These are phyloP conservation scores for Sorex maritimensis DNA, from an alignment of 2,797 vertebrate species.

Conservation along the genomic window DNA sequence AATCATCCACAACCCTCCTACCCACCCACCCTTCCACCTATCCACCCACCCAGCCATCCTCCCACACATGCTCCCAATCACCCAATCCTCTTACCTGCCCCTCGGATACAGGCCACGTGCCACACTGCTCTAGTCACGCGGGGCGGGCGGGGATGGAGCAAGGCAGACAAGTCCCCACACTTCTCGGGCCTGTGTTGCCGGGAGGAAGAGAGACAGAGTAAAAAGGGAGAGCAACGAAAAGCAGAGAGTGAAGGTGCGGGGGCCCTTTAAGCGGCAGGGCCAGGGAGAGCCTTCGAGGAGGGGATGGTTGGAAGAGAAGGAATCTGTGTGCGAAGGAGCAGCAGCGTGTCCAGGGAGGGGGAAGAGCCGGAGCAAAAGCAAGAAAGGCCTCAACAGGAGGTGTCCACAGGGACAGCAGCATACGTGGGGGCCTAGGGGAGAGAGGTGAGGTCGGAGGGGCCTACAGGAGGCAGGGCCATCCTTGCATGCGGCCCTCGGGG, in stretches of 20 bases:
- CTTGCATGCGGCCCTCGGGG: no score
- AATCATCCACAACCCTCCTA: no score
- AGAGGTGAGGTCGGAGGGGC: neutral
- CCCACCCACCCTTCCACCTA: neutral
- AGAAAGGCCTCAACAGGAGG: fast-evolving
- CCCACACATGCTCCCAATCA: neutral
- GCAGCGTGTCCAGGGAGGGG: neutral
- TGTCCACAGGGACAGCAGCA: neutral
- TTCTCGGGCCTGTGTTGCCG: neutral
- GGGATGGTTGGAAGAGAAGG: neutral
- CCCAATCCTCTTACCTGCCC: neutral
- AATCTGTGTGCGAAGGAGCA: neutral
- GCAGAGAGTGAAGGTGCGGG: fast-evolving
- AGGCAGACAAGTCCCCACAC: neutral
- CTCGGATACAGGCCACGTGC: neutral
- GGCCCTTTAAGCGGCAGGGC: neutral
- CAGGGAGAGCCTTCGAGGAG: conserved; percentile 1
- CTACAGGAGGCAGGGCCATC: neutral
- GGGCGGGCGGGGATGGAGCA: neutral
- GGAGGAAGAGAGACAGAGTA: neutral
- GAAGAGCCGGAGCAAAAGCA: neutral
- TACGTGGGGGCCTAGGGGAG: no score
- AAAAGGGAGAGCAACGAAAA: neutral
- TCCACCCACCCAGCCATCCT: no score
- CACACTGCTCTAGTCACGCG: neutral